A percentile compares a stretch with the other conserved stretches of the same genome.
phyloP scores from a whole-genome alignment of 1,140 invertebrate genomes.

The Eurosta solidaginis region DNA sequence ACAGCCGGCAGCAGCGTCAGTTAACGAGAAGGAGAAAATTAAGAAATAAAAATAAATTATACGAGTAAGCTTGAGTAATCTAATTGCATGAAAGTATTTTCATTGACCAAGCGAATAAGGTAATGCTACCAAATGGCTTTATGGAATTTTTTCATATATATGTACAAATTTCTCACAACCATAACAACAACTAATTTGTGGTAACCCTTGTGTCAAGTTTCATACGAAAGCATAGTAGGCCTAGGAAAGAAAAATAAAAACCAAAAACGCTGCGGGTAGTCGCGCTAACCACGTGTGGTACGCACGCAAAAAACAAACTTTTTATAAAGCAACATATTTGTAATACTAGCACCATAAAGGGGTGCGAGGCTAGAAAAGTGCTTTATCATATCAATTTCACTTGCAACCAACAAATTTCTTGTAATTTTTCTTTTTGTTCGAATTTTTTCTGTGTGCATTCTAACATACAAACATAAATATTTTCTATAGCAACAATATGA shows the following conservation, averaged over 20 bases:
- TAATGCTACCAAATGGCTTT: background rate
- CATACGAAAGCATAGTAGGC: background rate
- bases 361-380: background rate
- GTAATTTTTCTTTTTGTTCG: background rate
- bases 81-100: too few relatives aligned
- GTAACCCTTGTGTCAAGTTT: constrained; percentile 1
- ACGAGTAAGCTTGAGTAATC: too few relatives aligned
- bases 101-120: background rate
- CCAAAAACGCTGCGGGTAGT: background rate
- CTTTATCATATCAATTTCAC: background rate
- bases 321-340: background rate
- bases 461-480: background rate
- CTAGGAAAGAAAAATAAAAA: background rate
- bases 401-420: background rate
- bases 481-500: constrained; percentile 13
- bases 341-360: background rate
- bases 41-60: too few relatives aligned
- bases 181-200: background rate
- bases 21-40: background rate
- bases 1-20: background rate
- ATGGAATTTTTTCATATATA: background rate
- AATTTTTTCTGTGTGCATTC: background rate
- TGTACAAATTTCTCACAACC: background rate
- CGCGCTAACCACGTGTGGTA: background rate
- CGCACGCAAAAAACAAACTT: background rate